Conservation (phyloP, 2,797 vertebrate genomes). For the Sebastes melanostomus region DNA sequence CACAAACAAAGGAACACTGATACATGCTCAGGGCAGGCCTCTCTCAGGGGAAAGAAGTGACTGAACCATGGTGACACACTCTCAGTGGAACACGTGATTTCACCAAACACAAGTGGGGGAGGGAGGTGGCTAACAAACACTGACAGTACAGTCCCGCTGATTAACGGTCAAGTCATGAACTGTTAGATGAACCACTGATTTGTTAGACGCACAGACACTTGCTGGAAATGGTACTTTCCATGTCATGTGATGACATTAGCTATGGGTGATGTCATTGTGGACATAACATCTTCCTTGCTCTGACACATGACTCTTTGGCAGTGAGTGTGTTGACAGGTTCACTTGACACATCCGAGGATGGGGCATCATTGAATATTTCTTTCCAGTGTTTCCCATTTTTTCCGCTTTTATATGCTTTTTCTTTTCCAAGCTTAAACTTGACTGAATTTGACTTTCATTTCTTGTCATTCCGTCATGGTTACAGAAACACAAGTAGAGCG, state of each 20-base stretch:
- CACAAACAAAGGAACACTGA: constrained; percentile 2
- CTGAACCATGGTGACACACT: constrained; percentile 39
- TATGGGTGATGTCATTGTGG: constrained; percentile 41
- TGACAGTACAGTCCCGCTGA: not conserved
- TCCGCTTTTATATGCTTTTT: not conserved
- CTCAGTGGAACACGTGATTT: constrained; percentile 2
- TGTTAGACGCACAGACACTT: constrained; percentile 3
- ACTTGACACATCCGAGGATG: not conserved
- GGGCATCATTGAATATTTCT: not conserved
- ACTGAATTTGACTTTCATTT: not conserved
- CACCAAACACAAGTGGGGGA: not conserved
- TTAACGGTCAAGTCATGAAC: not conserved
- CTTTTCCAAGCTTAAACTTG: not conserved
- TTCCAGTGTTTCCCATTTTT: not conserved
- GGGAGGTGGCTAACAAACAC: not conserved
- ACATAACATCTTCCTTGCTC: not conserved
- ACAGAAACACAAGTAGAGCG: not conserved
- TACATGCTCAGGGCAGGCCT: not conserved
- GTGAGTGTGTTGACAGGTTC: not conserved
- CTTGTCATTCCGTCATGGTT: not conserved
- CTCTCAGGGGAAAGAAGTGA: not conserved
- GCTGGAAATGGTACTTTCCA: constrained; percentile 19
- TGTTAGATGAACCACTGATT: constrained; percentile 1
- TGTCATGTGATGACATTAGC: constrained; percentile 32
- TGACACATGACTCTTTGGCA: constrained; percentile 8